Conservation (phyloP, 2,888 invertebrate species). For the Tuta absoluta region DNA sequence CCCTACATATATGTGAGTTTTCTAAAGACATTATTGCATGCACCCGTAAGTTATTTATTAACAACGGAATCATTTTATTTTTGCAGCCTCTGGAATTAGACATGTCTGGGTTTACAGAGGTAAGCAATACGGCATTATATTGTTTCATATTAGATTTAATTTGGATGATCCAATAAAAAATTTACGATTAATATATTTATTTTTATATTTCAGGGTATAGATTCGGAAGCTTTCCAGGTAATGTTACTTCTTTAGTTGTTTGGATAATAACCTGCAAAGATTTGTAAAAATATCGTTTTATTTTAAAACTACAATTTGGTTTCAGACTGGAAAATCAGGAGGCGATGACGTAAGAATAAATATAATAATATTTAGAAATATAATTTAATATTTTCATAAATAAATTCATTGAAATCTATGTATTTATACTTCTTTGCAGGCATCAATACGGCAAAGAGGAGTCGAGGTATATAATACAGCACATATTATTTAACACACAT, state of each 20-base stretch:
- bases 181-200: neutral
- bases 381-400: neutral
- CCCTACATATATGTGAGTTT: too few relatives aligned
- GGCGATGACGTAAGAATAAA: constrained; percentile 46
- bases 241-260: neutral
- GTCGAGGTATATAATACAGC: neutral
- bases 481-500: neutral
- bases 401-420: neutral
- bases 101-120: constrained; percentile 68
- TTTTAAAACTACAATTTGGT: constrained; percentile 30
- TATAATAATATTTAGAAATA: neutral
- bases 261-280: too few relatives aligned
- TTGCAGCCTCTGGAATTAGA: constrained; percentile 71
- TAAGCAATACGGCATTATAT: constrained; percentile 36
- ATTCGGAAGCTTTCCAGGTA: constrained; percentile 72
- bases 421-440: constrained; percentile 3
- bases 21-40: too few relatives aligned
- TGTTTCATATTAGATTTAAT: neutral
- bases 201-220: constrained; percentile 59
- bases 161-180: neutral
- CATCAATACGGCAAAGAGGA: constrained; percentile 2
- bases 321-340: constrained; percentile 56
- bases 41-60: too few relatives aligned
- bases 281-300: neutral
- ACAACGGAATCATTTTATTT: constrained; percentile 36